phyloP scores from a whole-genome alignment of 64 coral and sea anemone species.

The Hydrozoanthus tunicans region DNA sequence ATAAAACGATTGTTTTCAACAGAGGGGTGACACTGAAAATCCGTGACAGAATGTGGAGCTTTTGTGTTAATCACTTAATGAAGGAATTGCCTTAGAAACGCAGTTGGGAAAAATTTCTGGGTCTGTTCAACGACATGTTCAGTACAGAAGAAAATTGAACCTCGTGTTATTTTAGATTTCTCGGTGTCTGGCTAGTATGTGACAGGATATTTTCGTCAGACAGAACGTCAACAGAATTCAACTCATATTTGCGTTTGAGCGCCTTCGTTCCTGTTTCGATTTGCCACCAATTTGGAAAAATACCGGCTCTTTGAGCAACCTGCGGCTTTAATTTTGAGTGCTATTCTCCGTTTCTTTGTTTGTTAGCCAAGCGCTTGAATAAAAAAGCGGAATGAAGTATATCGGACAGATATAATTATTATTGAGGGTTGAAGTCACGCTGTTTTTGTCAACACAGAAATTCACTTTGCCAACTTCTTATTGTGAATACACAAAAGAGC shows the following conservation, averaged over 20 bases:
- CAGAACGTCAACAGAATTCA: not conserved
- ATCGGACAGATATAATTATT: not conserved
- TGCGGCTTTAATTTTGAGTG: not conserved
- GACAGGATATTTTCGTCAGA: too few relatives aligned
- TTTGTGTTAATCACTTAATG: constrained; percentile 4
- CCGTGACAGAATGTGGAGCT: not conserved
- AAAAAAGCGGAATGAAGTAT: not conserved
- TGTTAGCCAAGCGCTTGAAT: not conserved
- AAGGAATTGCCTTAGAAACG: not conserved
- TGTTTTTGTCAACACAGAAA: constrained; percentile 16
- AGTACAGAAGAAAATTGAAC: not conserved
- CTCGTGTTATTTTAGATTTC: not conserved
- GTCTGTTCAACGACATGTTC: constrained; percentile 1
- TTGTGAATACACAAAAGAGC: not conserved
- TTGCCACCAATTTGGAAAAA: not conserved
- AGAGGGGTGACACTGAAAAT: not conserved
- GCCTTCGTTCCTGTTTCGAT: not conserved
- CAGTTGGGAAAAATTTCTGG: constrained; percentile 1
- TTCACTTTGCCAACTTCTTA: not conserved
- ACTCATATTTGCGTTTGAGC: not conserved
- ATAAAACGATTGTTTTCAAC: not conserved
- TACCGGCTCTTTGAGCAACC: not conserved
- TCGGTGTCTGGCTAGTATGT: not conserved
- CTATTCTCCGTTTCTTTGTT: not conserved
- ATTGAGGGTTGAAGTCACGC: not conserved